Evolutionary conservation across 2,797 vertebrate genomes (phyloP), one percentile per base, ranked within the genome.

Genomic region (Hemibagrus guttatus): DNA sequence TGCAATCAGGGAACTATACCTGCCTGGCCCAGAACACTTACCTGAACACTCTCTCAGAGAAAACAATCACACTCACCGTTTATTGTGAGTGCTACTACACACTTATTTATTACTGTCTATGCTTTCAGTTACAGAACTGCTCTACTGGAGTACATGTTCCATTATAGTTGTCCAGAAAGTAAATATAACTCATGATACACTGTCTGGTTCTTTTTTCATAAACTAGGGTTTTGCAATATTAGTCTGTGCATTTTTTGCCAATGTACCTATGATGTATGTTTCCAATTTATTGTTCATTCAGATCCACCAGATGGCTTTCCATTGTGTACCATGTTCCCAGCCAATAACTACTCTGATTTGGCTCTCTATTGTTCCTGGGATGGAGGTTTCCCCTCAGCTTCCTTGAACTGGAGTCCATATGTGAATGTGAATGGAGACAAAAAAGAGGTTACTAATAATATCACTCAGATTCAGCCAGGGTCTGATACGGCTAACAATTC

Each of bases 1-100:
- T 94, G 91, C 97, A 98, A 91, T 95, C 96, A 0, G 98, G 97
- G 23, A 93, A 95, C 49, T 98, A 98, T 59, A 95, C 97, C 87
- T 98, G 97, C 92, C 90, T 97, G 92, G 97, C 97, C 0, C 95
- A 95, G 86, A 98, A 98, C 90, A 93, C 92, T 59, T 95, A 94
- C 89, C 96, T 97, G 64, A 97, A 97, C 61, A 96, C 96, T 19
- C 94, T 91, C 85, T 95, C 97, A 61, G 97, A 94, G 93, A 95
- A 95, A 90, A 95, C 96, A 89, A 92, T 97, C 91, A 86, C 93
- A 90, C 95, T 98, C 92, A 97, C 95, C 0, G 94, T 99, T 91
- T 97, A 96, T 93, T 97, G 98, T 98, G 93, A 98, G 97, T 97
- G 49, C 66, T 85, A 56, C 58, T 35, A 39, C n/a, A 87, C 19